phyloP scores from a whole-genome alignment of 2,113 vertebrate genomes.

The Ptychochromis oligacanthus region DNA sequence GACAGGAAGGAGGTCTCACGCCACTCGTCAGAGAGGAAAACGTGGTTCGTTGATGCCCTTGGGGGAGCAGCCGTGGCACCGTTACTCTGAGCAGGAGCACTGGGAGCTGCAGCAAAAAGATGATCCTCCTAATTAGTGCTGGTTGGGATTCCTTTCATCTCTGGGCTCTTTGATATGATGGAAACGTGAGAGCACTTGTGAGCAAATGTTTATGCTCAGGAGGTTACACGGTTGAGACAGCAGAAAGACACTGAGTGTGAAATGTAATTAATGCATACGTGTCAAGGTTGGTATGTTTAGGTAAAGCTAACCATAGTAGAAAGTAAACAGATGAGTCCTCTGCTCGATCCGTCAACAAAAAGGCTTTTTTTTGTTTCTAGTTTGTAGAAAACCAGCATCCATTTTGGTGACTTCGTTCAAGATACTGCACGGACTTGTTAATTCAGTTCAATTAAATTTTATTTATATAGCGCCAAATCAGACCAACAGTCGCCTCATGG shows the following conservation, averaged over 20 bases:
- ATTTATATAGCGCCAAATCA: too few species aligned
- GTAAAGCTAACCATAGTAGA: neutral
- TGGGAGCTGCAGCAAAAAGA: slow-evolving; percentile 7
- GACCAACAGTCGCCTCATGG: too few species aligned
- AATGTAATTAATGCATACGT: neutral
- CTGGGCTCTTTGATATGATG: slow-evolving; percentile 45
- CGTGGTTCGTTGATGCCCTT: slow-evolving; percentile 6
- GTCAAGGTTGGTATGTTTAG: slow-evolving; percentile 3
- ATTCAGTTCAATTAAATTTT: too few species aligned
- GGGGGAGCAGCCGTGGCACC: slow-evolving; percentile 13
- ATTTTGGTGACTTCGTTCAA: too few species aligned
- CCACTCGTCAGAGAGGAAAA: neutral
- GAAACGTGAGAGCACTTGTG: neutral
- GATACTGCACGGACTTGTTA: neutral
- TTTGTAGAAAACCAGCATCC: neutral
- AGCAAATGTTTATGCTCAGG: neutral
- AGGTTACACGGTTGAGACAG: neutral
- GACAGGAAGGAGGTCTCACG: neutral
- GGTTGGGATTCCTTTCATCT: slow-evolving; percentile 40
- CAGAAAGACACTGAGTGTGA: neutral
- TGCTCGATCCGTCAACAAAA: neutral
- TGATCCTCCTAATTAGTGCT: slow-evolving; percentile 41
- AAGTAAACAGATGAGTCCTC: neutral
- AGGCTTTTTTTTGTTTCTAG: accelerated
- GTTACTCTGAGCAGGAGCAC: neutral